These are phyloP conservation scores for Cremastinae sp. DNA, from an alignment of 2,888 invertebrate genomes.

Conservation along the genomic window DNA sequence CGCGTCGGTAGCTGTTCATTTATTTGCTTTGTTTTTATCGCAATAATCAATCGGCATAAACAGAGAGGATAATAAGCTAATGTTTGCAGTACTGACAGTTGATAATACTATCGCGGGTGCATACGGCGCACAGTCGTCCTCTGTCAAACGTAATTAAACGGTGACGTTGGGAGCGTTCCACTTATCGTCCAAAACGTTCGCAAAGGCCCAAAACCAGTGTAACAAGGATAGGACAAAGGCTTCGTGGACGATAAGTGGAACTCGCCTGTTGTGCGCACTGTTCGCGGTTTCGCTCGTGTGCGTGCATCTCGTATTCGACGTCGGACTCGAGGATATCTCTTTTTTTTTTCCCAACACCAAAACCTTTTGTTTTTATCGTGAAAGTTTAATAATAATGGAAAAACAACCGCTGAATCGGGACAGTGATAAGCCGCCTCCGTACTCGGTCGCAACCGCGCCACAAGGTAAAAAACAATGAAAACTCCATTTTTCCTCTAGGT, in stretches of 20 bases:
- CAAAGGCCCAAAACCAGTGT: too few species aligned
- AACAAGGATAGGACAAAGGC: not conserved
- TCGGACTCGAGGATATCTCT: slow-evolving; percentile 7
- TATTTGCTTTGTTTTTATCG: too few species aligned
- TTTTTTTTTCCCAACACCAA: slow-evolving; percentile 14
- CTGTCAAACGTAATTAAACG: slow-evolving; percentile 54
- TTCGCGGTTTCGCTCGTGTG: too few species aligned
- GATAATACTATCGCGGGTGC: slow-evolving; percentile 21
- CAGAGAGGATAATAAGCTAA: slow-evolving; percentile 27
- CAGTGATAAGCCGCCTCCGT: slow-evolving; percentile 71
- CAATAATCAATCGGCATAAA: too few species aligned
- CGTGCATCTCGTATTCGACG: slow-evolving; percentile 7
- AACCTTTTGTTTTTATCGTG: slow-evolving; percentile 13
- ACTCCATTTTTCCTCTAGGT: slow-evolving; percentile 20
- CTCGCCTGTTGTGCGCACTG: too few species aligned
- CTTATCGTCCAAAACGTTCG: too few species aligned
- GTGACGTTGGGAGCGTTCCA: slow-evolving; percentile 39
- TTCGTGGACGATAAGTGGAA: slow-evolving; percentile 21
- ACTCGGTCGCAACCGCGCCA: slow-evolving; percentile 65
- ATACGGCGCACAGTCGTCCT: slow-evolving; percentile 36
- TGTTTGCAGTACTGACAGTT: slow-evolving; percentile 53
- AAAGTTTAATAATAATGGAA: slow-evolving; percentile 66
- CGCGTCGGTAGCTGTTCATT: too few species aligned
- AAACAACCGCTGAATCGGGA: slow-evolving; percentile 64
- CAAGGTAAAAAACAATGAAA: slow-evolving; percentile 60